Base-by-base conservation (phyloP, 2,113 vertebrate genomes). In the Colistium nudipinnis region DNA sequence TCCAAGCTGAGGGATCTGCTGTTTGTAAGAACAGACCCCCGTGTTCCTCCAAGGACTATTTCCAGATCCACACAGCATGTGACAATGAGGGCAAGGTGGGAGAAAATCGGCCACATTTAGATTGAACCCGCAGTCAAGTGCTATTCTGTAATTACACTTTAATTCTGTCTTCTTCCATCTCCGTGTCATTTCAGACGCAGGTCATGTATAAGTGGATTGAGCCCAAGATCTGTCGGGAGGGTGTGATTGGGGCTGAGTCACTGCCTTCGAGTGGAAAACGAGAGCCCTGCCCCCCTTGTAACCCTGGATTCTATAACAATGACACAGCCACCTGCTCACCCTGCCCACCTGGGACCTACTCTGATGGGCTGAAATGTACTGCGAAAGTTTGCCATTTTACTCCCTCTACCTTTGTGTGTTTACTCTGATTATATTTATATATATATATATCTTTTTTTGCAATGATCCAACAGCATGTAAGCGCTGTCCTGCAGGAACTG, bases 291-390 rank as follows among this genome's bases (percentile, higher is more conserved):
- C 96, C 98, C 0, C 97, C 97, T 9, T 99, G 97, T 81, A 99
- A 99, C 83, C 96, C 98, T 2, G 98, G 98, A 41, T 99, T 97
- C 91, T 97, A 95, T 87, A 98, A 94, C 90, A 96, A 96, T 0
- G 94, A 94, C 59, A 96, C 95, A 0, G 95, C 96, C 45, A 93
- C 92, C 73, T 99, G 98, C 76, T 92, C 92, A n/a, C 94, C 96
- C 33, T 99, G 98, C 36, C 94, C 94, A 24, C 76, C 87, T 3
- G 96, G 95, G 74, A 96, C 90, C 0, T 96, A 92, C 88, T 98
- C 97, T 0, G 94, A 98, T 72, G 98, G 98, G 55, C 94, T 88
- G 25, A 94, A 94, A 81, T 90, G 97, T 98, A 70, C 79, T 7
- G 20, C 66, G 13, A 62, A 16, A 47, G 4, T 0, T 3, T 60